Base-by-base conservation (phyloP, 2,113 vertebrate species). In the Gracilinanus agilis region DNA sequence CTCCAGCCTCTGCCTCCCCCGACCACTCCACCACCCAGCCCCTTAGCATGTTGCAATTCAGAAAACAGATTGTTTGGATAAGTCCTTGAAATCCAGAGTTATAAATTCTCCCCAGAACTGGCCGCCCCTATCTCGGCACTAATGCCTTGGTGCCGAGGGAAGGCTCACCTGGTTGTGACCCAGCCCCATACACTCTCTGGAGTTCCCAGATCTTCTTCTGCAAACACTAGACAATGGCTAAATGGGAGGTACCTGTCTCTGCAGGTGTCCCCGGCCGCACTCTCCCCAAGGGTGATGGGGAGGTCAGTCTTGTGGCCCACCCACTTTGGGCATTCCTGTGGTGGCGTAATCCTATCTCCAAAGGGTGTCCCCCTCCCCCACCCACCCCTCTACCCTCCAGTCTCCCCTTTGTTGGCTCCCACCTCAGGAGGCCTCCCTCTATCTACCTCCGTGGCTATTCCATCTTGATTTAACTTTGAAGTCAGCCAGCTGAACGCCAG, bases 211-310 rank as follows among this genome's bases (percentile, higher is more conserved):
- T 96, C 91, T 95, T 97, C 97, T 94, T 97, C 97, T 88, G 97
- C 96, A 98, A 97, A 98, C 95, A 98, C 0, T 1, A 91, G 94
- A 97, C 97, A 98, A 97, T 96, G 97, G 90, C 54, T 53, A n/a
- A 94, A 96, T 92, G 95, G 92, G 93, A 97, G 95, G 94, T 95
- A 97, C 96, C 96, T 97, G 97, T 97, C 97, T 96, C 93, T 96
- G 95, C 96, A 97, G 97, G 96, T 97, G 97, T 96, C 92, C 95
- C 93, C 88, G 92, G 91, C 94, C 95, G 96, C 95, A 97, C 95
- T 98, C 97, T 97, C 96, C 93, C 97, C 55, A 83, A 93, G 96
- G 97, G 97, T 97, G 94, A 98, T 93, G 53, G 83, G 92, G 94
- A 97, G 97, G 96, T 97, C 97, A 97, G 53, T 53, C 75, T 67